Evolutionary conservation across 1,140 invertebrate genomes (phyloP).

Genomic region (Trypoxylus dichotomus): DNA sequence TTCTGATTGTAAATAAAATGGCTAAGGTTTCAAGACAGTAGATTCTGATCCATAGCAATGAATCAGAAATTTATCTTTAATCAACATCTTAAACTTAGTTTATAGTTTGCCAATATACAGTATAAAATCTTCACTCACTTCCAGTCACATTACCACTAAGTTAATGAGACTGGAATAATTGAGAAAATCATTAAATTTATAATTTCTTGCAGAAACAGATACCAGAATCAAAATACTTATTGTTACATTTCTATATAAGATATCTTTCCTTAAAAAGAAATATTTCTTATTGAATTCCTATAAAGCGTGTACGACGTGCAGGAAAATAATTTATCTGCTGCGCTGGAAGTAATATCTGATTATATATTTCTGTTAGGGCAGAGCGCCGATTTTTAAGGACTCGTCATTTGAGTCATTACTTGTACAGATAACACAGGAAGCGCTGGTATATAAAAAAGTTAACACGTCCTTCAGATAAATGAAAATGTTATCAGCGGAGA

Average conservation of each 20-base stretch:
- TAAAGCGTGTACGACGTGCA: not conserved
- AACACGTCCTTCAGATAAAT: constrained; percentile 7
- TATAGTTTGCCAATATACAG: too few species aligned
- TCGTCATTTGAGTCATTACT: constrained; percentile 32
- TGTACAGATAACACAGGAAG: constrained; percentile 29
- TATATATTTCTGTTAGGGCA: not conserved
- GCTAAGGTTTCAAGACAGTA: too few species aligned
- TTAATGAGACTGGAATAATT: too few species aligned
- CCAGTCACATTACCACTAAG: too few species aligned
- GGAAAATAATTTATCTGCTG: constrained; percentile 5
- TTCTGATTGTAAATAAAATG: too few species aligned
- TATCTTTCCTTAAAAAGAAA: not conserved
- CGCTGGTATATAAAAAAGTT: constrained; percentile 11
- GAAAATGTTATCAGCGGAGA: constrained; percentile 9
- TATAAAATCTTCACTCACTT: too few species aligned
- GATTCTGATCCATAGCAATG: too few species aligned
- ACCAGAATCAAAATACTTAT: too few species aligned
- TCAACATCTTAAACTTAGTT: too few species aligned
- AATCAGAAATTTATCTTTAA: too few species aligned
- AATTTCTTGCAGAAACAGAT: too few species aligned
- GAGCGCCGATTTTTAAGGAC: constrained; percentile 1
- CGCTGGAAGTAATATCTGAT: constrained; percentile 8
- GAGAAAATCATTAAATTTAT: too few species aligned
- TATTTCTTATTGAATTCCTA: not conserved
- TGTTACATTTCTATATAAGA: not conserved